Base-by-base conservation (phyloP, 2,888 invertebrate genomes). In the Timandra comae region DNA sequence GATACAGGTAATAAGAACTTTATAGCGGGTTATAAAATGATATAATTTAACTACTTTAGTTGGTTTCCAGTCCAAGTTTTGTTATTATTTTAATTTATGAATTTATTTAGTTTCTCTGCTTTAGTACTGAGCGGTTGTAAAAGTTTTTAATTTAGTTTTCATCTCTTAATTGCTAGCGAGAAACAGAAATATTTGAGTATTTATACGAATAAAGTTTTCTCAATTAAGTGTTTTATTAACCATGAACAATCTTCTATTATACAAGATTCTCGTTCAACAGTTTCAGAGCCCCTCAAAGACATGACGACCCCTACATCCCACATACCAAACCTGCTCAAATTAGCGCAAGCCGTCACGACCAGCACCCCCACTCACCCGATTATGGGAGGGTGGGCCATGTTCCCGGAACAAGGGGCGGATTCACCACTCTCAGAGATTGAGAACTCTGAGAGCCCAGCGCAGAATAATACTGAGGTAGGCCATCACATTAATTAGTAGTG, bases 381-480 rank as follows among this genome's bases (percentile, higher is more conserved):
- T 1, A 40, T 41, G 3, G 71, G 61, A 1, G 71, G 66, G 0
- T 84, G 84, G 84, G 57, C 74, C 0, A 38, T 82, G 22, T 85
- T 85, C 35, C 63, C 76, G 2, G 75, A 69, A 11, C 72, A 73
- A 26, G 74, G 71, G 7, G 67, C 70, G 13, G 82, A 85, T 22
- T 85, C 85, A 1, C 84, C 84, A 0, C 63, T 85, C 1, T 85
- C 84, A 7, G 85, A 85, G 47, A 85, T 85, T 30, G 84, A 84
- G 48, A 78, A 67, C 8, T 58, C 69, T 7, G 75, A 71, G 16
- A 82, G 75, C 53, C 73, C 81, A 8, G 70, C 67, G 5, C 74
- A 77, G 30, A 73, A 63, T 38, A 61, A 62, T 27, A 70, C 62
- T 37, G 80, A 79, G 63, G 80, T 80, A 53, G 19, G 9, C n/a